Percentiles rank a stretch among this genome's conserved stretches.
These are phyloP conservation scores for Epinephelus moara DNA, from an alignment of 2,113 vertebrate genomes.

Conservation along the genomic window DNA sequence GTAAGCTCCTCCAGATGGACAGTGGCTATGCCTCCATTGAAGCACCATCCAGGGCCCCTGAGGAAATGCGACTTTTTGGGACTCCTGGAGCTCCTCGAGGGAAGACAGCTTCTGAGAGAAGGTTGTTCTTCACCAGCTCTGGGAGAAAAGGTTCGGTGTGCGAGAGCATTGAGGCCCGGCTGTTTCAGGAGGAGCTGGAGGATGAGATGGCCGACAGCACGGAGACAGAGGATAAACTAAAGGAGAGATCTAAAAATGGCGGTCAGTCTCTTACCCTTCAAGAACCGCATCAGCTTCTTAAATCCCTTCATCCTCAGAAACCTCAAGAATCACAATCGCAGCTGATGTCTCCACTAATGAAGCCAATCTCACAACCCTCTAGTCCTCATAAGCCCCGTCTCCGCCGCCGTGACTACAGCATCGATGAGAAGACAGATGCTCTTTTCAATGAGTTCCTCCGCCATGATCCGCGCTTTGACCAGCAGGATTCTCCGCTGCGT, in stretches of 20 bases:
- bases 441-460: constrained; percentile 97
- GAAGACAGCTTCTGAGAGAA: constrained; percentile 90
- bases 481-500: constrained; percentile 86
- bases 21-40: constrained; percentile 97
- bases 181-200: constrained; percentile 85
- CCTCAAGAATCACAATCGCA: constrained; percentile 51
- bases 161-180: constrained; percentile 88
- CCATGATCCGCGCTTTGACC: constrained; percentile 94
- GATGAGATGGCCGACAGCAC: constrained; percentile 74
- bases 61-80: constrained; percentile 87
- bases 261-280: constrained; percentile 45
- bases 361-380: constrained; percentile 46
- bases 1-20: constrained; percentile 98
- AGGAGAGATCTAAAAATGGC: constrained; percentile 36
- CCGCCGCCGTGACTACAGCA: constrained; percentile 94
- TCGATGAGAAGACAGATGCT: constrained; percentile 96
- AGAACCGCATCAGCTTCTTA: constrained; percentile 59
- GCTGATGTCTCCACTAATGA: constrained; percentile 53
- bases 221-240: constrained; percentile 53
- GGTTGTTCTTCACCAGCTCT: constrained; percentile 90
- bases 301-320: constrained; percentile 64
- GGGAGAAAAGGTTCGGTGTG: constrained; percentile 91
- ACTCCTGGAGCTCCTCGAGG: constrained; percentile 79
- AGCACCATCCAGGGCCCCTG: constrained; percentile 88
- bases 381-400: constrained; percentile 74